phyloP scores from a whole-genome alignment of 2,888 invertebrate genomes.

The Elegia similella region DNA sequence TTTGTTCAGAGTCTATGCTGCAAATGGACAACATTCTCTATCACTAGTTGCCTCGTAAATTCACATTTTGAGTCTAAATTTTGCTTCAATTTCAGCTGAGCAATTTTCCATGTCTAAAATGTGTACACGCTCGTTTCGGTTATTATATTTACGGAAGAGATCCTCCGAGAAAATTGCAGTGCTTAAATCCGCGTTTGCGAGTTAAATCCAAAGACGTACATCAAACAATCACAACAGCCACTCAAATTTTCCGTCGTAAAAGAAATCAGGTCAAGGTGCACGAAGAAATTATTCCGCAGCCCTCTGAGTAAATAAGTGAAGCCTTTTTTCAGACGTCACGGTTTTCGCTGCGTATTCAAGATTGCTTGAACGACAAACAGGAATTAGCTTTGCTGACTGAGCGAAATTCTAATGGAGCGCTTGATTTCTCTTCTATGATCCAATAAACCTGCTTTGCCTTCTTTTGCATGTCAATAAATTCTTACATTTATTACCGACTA shows the following conservation, averaged over 20 bases:
- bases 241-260: constrained; percentile 13
- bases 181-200: not conserved
- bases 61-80: not conserved
- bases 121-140: constrained; percentile 4
- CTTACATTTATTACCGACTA: too few relatives aligned
- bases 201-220: constrained; percentile 10
- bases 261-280: constrained; percentile 59
- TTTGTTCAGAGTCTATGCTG: not conserved
- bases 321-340: constrained; percentile 53
- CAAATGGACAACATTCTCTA: constrained; percentile 9
- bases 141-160: constrained; percentile 1
- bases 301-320: constrained; percentile 55
- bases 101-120: not conserved
- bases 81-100: not conserved
- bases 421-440: constrained; percentile 5
- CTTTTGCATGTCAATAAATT: not conserved
- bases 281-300: constrained; percentile 55
- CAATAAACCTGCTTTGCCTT: not conserved
- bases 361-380: constrained; percentile 30
- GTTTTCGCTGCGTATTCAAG: constrained; percentile 40
- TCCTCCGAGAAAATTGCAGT: not conserved
- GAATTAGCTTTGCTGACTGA: constrained; percentile 18
- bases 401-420: constrained; percentile 20
- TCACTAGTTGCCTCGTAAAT: not conserved
- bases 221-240: constrained; percentile 14